Base-by-base conservation (phyloP, 2,888 invertebrate genomes). In the Petrolisthes manimaculis region DNA sequence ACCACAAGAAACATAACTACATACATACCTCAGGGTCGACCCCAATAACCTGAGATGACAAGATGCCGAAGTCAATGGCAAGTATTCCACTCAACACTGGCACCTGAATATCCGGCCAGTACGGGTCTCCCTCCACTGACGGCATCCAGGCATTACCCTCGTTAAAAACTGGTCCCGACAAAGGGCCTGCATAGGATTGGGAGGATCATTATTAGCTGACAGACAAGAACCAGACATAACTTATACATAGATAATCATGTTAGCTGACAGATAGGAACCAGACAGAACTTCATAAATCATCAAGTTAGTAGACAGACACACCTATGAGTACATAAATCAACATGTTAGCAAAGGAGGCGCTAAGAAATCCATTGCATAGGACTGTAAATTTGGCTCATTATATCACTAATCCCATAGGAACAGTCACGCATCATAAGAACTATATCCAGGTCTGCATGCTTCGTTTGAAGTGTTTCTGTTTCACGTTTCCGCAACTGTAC, bases 101-200 rank as follows among this genome's bases (percentile, higher is more conserved):
- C 24, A 86, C 69, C 56, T 86, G 86, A 5, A 86, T 67, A 21
- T 86, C 86, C 3, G 86, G 86, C 86, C 86, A 86, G 9, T n/a
- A 5, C 5, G 86, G 83, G 37, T 86, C 86, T 3, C 86, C 86
- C 18, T 8, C 56, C 5, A 67, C 82, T 6, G 86, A 86, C 24
- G 77, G 61, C 4, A 79, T 21, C 86, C 86, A 86, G 3, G 86
- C 86, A 24, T 86, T 86, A 12, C 71, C 86, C 51, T 86, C 86
- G 4, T 77, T 83, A 4, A 82, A 82, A 4, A 61, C 14, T 2
- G 86, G 86, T 18, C 83, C 51, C 5, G 86, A 77, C 8, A 86
- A 67, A 9, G 86, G 86, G n/a, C 86, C 86, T 86, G 74, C n/a
- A 56, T 14, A 21, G 37, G 67, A 4, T 61, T 61, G 18, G 67